Evolutionary conservation across 2,113 vertebrate species (phyloP), one percentile per base, ranked within the genome.

Genomic region (Brevimyrus niger): DNA sequence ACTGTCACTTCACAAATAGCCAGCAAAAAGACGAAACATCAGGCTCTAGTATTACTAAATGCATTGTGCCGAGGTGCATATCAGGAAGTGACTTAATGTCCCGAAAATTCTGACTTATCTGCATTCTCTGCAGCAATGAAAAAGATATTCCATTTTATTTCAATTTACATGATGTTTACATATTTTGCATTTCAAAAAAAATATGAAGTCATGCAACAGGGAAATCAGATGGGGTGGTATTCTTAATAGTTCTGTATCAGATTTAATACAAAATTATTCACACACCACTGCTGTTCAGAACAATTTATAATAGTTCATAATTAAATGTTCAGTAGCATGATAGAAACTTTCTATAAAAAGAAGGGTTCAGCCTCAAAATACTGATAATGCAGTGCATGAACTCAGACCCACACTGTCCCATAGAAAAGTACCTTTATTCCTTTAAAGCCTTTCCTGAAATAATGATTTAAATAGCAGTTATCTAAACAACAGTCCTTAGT

Each of bases 281-380:
- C 82, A 21, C 19, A 47, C 48, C 42, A 84, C 23, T 87, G 85
- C 85, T 87, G 47, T 53, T 53, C 47, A 31, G 27, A 51, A 51
- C n/a, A 35, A 87, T 87, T 35, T 55, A 87, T 53, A n/a, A n/a
- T n/a, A n/a, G n/a, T 87, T 53, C 19, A 17, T 53, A 53, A 87
- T 87, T 35, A 35, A 87, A 87, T 35, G n/a, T 87, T 51, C 27
- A 19, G 23, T 19, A 35, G 50, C 27, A 87, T 87, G 47, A 46
- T 23, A 50, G 48, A 50, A 50, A 86, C 46, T 86, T 86, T 53
- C 85, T 38, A 87, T 87, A 53, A 87, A 87, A 87, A 19, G 50
- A 53, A 35, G 5, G 5, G 13, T 87, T 87, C 47, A 7, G 85
- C 27, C 35, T 53, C 19, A 51, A 19, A 53, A 53, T 38, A 42